Evolutionary conservation across 2,113 vertebrate species (phyloP), one percentile per base, ranked within the genome.

Genomic region (Setophaga coronata): DNA sequence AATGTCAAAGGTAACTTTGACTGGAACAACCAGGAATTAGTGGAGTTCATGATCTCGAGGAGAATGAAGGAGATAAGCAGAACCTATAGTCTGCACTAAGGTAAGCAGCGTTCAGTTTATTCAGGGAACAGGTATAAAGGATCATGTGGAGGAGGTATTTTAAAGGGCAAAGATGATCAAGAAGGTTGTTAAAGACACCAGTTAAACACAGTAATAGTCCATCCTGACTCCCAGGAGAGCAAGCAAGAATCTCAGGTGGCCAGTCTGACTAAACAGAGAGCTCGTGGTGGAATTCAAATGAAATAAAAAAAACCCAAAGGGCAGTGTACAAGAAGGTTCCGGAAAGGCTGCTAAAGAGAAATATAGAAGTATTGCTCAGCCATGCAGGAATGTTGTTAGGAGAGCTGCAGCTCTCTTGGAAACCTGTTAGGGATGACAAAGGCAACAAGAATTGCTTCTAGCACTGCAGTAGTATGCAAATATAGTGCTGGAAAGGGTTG

Each of bases 401-500:
- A 62, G 82, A 80, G 12, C 17, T 53, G 18, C 18, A 83, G 24
- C 10, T 53, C 29, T 14, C 48, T 33, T 60, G 45, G 14, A 87
- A 87, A 45, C 19, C 16, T 54, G 4, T 54, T 67, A 31, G 5
- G 6, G 5, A 40, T 72, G 34, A 62, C 53, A 90, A 77, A 14
- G 24, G 18, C 42, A 56, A 71, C 3, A n/a, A 47, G 43, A 67
- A 57, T 15, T 65, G 13, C 54, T 82, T 88, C 18, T 56, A 74
- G 6, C 14, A 29, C 40, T 43, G 18, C 15, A 61, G 25, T 23
- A 60, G 8, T 29, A n/a, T 13, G 2, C 7, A 88, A 81, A 5
- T 8, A 45, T 4, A 60, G 6, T 34, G 24, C 31, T 47, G 50
- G 87, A 85, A 73, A 10, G 17, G 4, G 4, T 12, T 0, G 0